Base-by-base conservation (phyloP, 2,888 invertebrate species). In the Ptilodon capucinus region DNA sequence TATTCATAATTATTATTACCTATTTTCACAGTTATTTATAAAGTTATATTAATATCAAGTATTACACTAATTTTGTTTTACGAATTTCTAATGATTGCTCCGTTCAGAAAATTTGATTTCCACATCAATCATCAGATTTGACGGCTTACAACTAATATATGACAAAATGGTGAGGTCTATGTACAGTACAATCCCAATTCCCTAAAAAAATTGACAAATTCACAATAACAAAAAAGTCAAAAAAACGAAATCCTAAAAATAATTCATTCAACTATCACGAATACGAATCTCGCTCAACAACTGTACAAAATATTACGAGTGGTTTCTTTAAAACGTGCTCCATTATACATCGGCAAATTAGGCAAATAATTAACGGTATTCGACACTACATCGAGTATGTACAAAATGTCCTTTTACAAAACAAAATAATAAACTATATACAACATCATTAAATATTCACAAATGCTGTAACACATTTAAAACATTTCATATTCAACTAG, bases 131-230 rank as follows among this genome's bases (percentile, higher is more conserved):
- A 90, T 87, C 81, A 85, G 88, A 82, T 81, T 81, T 80, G 74
- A 78, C 79, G 69, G 58, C 86, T 89, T 88, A 90, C 56, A 60
- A 66, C 81, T 84, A 85, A 71, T 84, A 85, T 86, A 82, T 84
- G 85, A 88, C 87, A 87, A 85, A 87, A 84, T 82, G 83, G 88
- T 90, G 89, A 84, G 82, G 83, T 84, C 80, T 91, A 89, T 91
- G 86, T 93, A 93, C 93, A 93, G 92, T 92, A 93, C 92, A 86
- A 92, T 92, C 93, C 93, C 93, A 91, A 92, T 93, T 93, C 92
- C 93, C 93, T 93, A 93, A 93, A 93, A 76, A 93, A 93, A 93
- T 93, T 93, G 93, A 93, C 93, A 92, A 92, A 92, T 92, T 92
- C 92, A 92, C 93, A 92, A 84, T 92, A 93, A 92, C 90, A 93